Conservation (phyloP, 1,140 invertebrate species). For the Drosophila pandora region DNA sequence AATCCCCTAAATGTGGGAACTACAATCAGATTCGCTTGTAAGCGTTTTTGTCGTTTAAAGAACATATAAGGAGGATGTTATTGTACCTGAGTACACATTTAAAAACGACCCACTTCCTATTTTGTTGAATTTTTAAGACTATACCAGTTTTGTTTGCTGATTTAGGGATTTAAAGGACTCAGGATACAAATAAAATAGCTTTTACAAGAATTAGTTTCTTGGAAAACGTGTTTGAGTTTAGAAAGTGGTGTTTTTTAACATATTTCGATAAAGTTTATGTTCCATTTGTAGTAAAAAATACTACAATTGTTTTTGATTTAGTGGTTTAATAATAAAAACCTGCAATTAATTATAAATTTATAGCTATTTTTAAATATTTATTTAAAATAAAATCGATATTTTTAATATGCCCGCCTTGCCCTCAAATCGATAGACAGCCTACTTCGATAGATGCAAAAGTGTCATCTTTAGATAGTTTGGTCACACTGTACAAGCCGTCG, state of each 20-base stretch:
- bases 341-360: too few relatives aligned
- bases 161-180: too few relatives aligned
- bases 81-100: neutral
- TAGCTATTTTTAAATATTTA: too few relatives aligned
- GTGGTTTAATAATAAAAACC: too few relatives aligned
- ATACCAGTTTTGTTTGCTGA: too few relatives aligned
- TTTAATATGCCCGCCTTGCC: neutral
- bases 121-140: neutral
- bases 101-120: neutral
- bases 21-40: neutral
- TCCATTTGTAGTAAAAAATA: too few relatives aligned
- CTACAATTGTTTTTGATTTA: too few relatives aligned
- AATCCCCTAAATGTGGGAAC: neutral
- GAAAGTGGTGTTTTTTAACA: too few relatives aligned
- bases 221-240: too few relatives aligned
- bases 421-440: neutral
- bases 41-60: neutral
- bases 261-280: too few relatives aligned
- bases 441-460: neutral
- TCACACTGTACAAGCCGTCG: constrained; percentile 1
- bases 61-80: neutral
- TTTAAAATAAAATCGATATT: neutral
- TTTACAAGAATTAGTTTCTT: too few relatives aligned
- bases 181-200: too few relatives aligned
- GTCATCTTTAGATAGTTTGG: neutral